A percentile compares a stretch with the other conserved stretches of the same genome.
These are phyloP conservation scores for Epizoanthus stellaris DNA, from an alignment of 92 coral and sea anemone species.

Conservation along the genomic window DNA sequence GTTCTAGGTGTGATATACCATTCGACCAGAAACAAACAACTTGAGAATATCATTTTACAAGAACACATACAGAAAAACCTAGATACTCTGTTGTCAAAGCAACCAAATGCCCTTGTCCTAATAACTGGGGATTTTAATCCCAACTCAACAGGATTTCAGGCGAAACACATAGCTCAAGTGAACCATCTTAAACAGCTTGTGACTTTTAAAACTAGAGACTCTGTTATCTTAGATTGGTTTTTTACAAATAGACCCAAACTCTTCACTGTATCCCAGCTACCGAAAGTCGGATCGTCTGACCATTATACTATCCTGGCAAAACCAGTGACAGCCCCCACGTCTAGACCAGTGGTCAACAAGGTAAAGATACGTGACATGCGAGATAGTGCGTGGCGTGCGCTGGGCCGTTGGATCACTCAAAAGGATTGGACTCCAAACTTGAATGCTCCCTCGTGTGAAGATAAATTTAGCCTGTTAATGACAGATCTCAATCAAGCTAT, in stretches of 20 bases:
- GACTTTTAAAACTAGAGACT: constrained; percentile 60
- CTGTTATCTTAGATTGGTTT: constrained; percentile 58
- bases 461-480: constrained; percentile 26
- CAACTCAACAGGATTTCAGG: constrained; percentile 51
- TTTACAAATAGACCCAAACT: constrained; percentile 51
- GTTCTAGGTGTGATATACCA: constrained; percentile 58
- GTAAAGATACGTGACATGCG: constrained; percentile 40
- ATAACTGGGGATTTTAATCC: constrained; percentile 64
- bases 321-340: constrained; percentile 42
- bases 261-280: constrained; percentile 45
- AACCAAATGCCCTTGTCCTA: constrained; percentile 49
- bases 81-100: constrained; percentile 49
- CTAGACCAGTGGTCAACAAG: constrained; percentile 32
- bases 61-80: constrained; percentile 59
- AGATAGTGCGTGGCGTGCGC: constrained; percentile 39
- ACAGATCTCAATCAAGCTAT: constrained; percentile 28
- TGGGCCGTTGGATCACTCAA: constrained; percentile 58
- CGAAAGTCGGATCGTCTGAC: constrained; percentile 55
- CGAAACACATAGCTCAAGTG: constrained; percentile 41
- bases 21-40: constrained; percentile 54
- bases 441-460: not conserved
- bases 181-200: constrained; percentile 59
- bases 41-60: constrained; percentile 60
- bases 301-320: constrained; percentile 57
- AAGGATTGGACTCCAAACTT: constrained; percentile 14